A percentile compares a stretch with the other conserved stretches of the same genome.
These are phyloP conservation scores for Pantherophis vulpinus DNA, from an alignment of 2,797 vertebrate species.

Conservation along the genomic window DNA sequence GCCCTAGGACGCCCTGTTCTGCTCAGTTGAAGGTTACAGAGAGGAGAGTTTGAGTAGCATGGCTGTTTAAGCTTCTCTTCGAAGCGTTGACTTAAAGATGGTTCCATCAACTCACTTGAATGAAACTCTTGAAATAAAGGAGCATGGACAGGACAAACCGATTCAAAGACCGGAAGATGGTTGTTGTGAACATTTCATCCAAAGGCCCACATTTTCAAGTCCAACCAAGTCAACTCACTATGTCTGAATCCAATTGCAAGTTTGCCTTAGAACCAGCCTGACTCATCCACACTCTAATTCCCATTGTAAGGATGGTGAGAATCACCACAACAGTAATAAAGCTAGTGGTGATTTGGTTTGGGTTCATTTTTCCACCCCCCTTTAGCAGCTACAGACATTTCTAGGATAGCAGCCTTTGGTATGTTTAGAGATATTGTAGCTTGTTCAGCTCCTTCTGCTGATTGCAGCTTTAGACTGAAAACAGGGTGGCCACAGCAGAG, in stretches of 20 bases:
- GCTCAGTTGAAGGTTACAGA: no score
- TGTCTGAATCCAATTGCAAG: neutral
- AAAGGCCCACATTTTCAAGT: no score
- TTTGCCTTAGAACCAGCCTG: neutral
- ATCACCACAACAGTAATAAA: neutral
- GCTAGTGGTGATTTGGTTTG: neutral
- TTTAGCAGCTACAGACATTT: neutral
- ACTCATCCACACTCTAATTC: neutral
- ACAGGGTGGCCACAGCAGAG: neutral
- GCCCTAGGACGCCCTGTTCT: no score
- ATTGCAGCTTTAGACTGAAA: neutral
- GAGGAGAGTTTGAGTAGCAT: no score
- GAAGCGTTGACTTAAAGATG: neutral
- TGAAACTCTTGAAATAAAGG: neutral
- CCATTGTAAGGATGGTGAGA: neutral
- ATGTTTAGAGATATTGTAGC: neutral
- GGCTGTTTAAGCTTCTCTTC: neutral
- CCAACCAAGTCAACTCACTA: no score
- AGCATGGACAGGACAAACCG: fast-evolving
- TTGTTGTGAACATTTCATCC: no score
- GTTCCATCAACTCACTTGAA: neutral
- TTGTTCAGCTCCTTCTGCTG: no score
- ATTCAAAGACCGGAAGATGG: neutral
- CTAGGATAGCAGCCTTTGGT: neutral
- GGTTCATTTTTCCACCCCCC: neutral